These are phyloP conservation scores for Pardalotus punctatus DNA, from an alignment of 2,113 vertebrate genomes.

Conservation along the genomic window DNA sequence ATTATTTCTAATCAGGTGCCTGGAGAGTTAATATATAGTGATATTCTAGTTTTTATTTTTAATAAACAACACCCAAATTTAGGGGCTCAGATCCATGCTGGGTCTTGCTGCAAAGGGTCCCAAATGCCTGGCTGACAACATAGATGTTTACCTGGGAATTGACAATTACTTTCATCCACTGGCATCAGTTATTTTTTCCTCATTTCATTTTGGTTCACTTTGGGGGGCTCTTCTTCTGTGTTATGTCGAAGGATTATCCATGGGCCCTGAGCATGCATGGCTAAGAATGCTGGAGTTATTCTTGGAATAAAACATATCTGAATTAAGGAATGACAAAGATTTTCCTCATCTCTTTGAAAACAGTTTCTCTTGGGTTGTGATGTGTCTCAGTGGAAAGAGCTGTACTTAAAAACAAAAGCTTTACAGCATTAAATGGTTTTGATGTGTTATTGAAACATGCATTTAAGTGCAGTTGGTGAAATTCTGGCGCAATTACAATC, in stretches of 20 bases:
- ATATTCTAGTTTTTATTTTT: background rate
- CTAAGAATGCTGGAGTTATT: background rate
- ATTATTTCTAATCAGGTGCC: background rate
- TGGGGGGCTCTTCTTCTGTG: background rate
- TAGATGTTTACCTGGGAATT: background rate
- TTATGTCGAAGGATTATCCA: background rate
- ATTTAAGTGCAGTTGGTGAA: background rate
- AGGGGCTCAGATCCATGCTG: background rate
- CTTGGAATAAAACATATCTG: background rate
- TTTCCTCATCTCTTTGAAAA: background rate
- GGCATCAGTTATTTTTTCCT: background rate
- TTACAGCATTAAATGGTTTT: background rate
- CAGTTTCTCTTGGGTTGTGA: background rate
- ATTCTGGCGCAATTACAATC: background rate
- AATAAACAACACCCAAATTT: background rate
- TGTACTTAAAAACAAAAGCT: background rate
- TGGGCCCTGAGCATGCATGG: background rate
- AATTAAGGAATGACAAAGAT: background rate
- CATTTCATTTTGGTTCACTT: background rate
- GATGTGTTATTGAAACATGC: background rate
- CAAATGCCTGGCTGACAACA: background rate
- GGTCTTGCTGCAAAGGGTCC: background rate
- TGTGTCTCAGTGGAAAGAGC: background rate
- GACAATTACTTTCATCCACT: background rate
- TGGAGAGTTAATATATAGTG: background rate